Evolutionary conservation across 2,797 vertebrate genomes (phyloP), one percentile per base, ranked within the genome.

Genomic region (Acanthurus tractus): DNA sequence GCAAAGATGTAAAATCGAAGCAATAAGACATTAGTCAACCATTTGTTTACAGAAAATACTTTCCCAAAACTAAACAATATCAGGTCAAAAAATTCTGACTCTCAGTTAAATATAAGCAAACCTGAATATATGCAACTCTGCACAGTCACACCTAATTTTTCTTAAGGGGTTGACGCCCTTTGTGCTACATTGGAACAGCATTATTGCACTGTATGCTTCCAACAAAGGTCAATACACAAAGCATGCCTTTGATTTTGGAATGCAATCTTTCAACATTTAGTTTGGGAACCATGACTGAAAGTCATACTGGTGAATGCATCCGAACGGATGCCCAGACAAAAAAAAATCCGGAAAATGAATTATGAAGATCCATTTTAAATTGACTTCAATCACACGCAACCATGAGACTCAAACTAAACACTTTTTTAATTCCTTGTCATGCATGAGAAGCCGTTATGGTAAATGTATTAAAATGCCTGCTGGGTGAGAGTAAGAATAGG

Each of bases 401-500:
- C 13, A 5, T 13, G 6, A 55, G 9, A 50, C 23, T 50, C 49
- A 44, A 46, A 44, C 18, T 42, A 23, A 53, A 56, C 3, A 25
- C 2, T 4, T 65, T 48, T 36, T 2, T 8, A 74, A 6, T 18
- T 59, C 4, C 34, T 52, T 68, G 38, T 61, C 23, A 58, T 10
- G 9, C 38, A 40, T 12, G 3, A 7, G 29, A 61, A 7, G 18
- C 2, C 5, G 17, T n/a, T 57, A 11, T 36, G 12, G 8, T 10
- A 50, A 69, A 69, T 45, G 18, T 17, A 52, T 23, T 18, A 17
- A 52, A 70, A 54, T 15, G 40, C 62, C 34, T 57, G 45, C 11
- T 2, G 5, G n/a, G 12, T 0, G 17, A 61, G 2, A 45, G 17
- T 15, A 36, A 44, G 22, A 50, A 36, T 0, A 18, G 25, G 20